Base-by-base conservation (phyloP, 2,888 invertebrate genomes). In the Caenorhabditis sp. region DNA sequence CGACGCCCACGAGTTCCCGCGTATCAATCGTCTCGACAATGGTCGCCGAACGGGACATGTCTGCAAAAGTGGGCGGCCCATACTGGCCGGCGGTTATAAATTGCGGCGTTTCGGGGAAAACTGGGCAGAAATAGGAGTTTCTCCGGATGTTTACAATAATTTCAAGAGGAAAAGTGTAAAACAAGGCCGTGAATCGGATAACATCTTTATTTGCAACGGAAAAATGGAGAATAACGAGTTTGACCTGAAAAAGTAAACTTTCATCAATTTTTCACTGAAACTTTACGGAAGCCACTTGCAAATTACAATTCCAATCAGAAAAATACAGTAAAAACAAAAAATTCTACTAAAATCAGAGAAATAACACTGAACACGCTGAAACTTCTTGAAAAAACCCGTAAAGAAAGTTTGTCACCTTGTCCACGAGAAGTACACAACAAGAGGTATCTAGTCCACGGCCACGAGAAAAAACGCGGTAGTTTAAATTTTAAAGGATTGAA, bases 1-100 rank as follows among this genome's bases (percentile, higher is more conserved):
- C 66, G 15, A 20, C 37, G 4, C 66, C 66, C 22, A 55, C 24
- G 30, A 66, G 9, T 22, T 41, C 41, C 5, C 66, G 66, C 17
- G 20, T 9, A 22, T 66, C 66, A 24, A 35, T 7, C 15, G 32
- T 9, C 32, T 66, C 66, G 24, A 58, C 50, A 5, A 48, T 66
- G 8, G 45, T 55, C 46, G 63, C 52, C 17, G 52, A 17, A 2
- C 35, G 35, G 37, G 1, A 3, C 26, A 41, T 32, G 48, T 58
- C 66, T 66, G 41, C 11, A 35, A 41, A 39, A 41, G 26, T 30
- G 15, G 7, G 20, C 11, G 7, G 46, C 41, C 45, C 53, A 53
- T 65, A 37, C 55, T 46, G 55, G 48, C 46, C 27, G 35, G 13
- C 37, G 15, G 22, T 50, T 3, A 35, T 5, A 30, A 30, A 43